These are phyloP conservation scores for Crotophaga sulcirostris DNA, from an alignment of 2,113 vertebrate genomes.

Conservation along the genomic window DNA sequence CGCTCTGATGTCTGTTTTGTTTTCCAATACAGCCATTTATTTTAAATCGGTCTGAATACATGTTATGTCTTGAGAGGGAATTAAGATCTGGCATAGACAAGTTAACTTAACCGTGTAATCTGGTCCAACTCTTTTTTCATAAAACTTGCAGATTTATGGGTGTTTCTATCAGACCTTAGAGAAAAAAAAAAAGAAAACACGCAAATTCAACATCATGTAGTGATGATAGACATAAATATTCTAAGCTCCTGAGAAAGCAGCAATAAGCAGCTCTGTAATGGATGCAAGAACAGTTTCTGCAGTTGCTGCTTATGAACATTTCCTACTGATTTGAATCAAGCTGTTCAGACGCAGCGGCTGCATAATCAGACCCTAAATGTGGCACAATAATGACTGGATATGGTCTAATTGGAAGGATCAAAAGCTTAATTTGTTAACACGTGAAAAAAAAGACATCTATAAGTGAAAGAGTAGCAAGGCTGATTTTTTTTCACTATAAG, in stretches of 20 bases:
- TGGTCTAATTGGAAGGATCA: slow-evolving; percentile 23
- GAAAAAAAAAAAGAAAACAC: neutral
- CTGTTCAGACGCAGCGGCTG: neutral
- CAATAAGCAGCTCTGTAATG: neutral
- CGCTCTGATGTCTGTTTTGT: slow-evolving; percentile 30
- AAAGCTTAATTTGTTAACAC: slow-evolving; percentile 1
- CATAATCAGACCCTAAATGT: neutral
- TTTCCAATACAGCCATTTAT: neutral
- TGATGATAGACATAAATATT: neutral
- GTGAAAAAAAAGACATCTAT: neutral
- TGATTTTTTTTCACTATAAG: neutral
- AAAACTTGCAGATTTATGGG: neutral
- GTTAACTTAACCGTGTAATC: slow-evolving; percentile 14
- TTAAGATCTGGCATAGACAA: neutral
- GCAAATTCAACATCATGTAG: neutral
- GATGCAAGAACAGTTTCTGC: neutral
- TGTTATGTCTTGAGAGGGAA: neutral
- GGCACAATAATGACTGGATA: slow-evolving; percentile 5
- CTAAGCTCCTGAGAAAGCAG: neutral
- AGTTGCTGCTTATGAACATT: neutral
- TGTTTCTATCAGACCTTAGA: neutral
- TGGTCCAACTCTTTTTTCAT: neutral
- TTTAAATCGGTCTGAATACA: neutral
- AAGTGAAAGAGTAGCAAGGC: neutral
- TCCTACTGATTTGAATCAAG: neutral